Conservation (phyloP, 2,888 invertebrate genomes). For the Proisotoma minuta region DNA sequence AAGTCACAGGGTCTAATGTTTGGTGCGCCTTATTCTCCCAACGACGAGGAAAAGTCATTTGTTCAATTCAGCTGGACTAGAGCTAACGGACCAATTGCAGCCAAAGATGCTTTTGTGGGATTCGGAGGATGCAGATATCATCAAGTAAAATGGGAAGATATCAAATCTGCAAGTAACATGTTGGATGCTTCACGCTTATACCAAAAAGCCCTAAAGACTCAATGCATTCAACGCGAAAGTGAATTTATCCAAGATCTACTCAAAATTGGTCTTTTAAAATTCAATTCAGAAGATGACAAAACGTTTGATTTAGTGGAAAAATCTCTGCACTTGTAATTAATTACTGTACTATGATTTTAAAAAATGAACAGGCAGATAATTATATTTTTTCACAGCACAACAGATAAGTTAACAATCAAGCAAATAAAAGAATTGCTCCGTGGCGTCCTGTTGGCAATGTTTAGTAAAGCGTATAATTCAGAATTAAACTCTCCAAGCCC, state of each 20-base stretch:
- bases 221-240: conserved; percentile 2
- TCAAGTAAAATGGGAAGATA: neutral
- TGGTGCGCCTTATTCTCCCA: neutral
- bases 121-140: conserved; percentile 14
- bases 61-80: conserved; percentile 10
- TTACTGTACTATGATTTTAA: too few relatives aligned
- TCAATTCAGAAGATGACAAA: conserved; percentile 3
- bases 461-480: conserved; percentile 1
- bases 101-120: conserved; percentile 10
- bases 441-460: conserved; percentile 6
- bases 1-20: neutral
- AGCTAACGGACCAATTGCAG: neutral
- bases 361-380: too few relatives aligned
- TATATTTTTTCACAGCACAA: neutral
- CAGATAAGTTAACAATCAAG: conserved; percentile 11
- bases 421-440: conserved; percentile 6
- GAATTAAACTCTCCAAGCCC: neutral
- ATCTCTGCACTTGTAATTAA: conserved; percentile 7
- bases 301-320: neutral
- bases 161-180: neutral
- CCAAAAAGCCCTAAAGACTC: conserved; percentile 11
- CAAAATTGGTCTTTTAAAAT: neutral
- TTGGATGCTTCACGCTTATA: neutral
- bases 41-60: conserved; percentile 8
- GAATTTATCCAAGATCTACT: conserved; percentile 2